Conservation (phyloP, 37 sponge, comb jelly and placozoan genomes). For the Dysidea cf. avara region DNA sequence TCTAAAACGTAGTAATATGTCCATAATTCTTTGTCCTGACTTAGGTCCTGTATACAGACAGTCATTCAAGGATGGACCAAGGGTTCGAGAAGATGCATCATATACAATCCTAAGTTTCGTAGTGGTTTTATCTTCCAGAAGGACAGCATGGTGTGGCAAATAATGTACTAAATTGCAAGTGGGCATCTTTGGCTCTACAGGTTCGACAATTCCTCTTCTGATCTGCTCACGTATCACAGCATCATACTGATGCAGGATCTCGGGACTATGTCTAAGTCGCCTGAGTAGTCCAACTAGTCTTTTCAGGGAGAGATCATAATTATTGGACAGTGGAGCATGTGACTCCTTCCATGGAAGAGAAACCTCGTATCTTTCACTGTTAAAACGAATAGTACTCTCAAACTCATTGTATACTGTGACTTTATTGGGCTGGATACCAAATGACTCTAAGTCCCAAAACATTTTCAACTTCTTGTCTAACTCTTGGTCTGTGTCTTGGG, state of each 20-base stretch:
- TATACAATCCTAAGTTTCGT: no score
- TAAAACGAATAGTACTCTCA: slow-evolving; percentile 1
- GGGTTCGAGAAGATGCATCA: no score
- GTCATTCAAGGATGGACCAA: no score
- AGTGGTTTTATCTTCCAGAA: no score
- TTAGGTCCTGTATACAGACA: no score
- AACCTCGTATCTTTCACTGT: slow-evolving; percentile 28
- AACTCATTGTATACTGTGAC: slow-evolving; percentile 23
- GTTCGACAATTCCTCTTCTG: slow-evolving; percentile 5
- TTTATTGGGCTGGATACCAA: slow-evolving; percentile 11
- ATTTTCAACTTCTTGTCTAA: not conserved
- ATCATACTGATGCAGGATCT: slow-evolving; percentile 17
- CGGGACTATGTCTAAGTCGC: slow-evolving; percentile 13
- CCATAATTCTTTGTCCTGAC: no score
- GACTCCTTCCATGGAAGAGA: slow-evolving; percentile 30
- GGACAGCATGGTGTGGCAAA: no score
- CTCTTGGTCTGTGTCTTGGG: no score
- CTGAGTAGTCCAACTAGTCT: slow-evolving; percentile 12
- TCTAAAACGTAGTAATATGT: no score
- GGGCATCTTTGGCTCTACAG: no score
- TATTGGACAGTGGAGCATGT: slow-evolving; percentile 17
- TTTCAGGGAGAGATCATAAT: slow-evolving; percentile 10
- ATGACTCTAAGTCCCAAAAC: slow-evolving; percentile 22
- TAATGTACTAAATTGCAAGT: no score
- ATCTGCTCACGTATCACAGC: slow-evolving; percentile 23